A percentile compares a stretch with the other conserved stretches of the same genome.
Evolutionary conservation across 2,888 invertebrate genomes (phyloP).

Genomic region (Microctonus aethiopoides): DNA sequence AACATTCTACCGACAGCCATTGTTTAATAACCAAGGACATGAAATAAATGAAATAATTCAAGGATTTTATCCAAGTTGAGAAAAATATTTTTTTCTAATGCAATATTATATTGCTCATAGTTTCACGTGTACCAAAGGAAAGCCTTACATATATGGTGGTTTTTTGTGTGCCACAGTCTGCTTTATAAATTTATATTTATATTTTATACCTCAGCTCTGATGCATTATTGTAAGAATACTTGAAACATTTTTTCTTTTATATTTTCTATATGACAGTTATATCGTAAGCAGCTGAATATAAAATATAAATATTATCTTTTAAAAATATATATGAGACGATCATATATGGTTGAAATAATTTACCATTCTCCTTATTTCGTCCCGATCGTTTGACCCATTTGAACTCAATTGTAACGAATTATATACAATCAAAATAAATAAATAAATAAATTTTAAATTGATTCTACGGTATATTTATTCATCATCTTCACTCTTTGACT

Average conservation of each 20-base stretch:
- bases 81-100: too few species aligned
- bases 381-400: slow-evolving; percentile 33
- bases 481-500: not conserved
- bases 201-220: too few species aligned
- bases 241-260: too few species aligned
- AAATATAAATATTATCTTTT: not conserved
- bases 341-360: not conserved
- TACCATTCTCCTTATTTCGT: not conserved
- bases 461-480: not conserved
- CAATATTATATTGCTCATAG: not conserved
- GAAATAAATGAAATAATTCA: not conserved
- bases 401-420: slow-evolving; percentile 27
- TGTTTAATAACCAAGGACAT: not conserved
- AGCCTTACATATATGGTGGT: not conserved
- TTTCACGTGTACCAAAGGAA: not conserved
- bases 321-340: not conserved
- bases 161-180: too few species aligned
- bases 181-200: too few species aligned
- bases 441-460: not conserved
- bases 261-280: not conserved
- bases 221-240: too few species aligned
- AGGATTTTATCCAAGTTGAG: not conserved
- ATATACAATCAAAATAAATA: not conserved
- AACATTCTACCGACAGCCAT: not conserved
- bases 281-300: too few species aligned